A percentile compares a stretch with the other conserved stretches of the same genome.
These are phyloP conservation scores for Drosophila affinis DNA, from an alignment of 2,888 invertebrate genomes.

Conservation along the genomic window DNA sequence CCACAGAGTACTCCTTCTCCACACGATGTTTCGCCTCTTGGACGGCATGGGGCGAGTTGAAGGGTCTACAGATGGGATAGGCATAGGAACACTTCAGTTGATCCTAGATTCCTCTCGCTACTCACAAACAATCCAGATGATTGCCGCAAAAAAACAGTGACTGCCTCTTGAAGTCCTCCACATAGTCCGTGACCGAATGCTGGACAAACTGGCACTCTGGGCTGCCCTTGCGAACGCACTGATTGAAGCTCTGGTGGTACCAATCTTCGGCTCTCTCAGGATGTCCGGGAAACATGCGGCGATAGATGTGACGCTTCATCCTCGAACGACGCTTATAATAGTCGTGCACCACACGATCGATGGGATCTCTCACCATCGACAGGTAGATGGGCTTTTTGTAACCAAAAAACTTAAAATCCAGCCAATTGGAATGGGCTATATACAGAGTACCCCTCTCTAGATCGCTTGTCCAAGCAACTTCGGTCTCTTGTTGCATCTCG, in stretches of 20 bases:
- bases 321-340: constrained; percentile 94
- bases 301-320: constrained; percentile 87
- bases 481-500: constrained; percentile 88
- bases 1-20: constrained; percentile 93
- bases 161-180: constrained; percentile 92
- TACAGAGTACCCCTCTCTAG: constrained; percentile 91
- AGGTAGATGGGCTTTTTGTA: constrained; percentile 92
- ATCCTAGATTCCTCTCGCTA: constrained; percentile 32
- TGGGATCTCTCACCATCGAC: constrained; percentile 93
- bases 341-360: constrained; percentile 94
- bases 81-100: neutral
- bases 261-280: constrained; percentile 88
- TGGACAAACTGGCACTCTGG: constrained; percentile 91
- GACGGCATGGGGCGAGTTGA: constrained; percentile 91
- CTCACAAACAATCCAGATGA: constrained; percentile 91
- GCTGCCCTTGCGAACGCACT: constrained; percentile 92
- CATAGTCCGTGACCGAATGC: constrained; percentile 90
- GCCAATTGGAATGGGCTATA: constrained; percentile 94
- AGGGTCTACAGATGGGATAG: constrained; percentile 86
- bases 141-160: constrained; percentile 95
- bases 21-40: constrained; percentile 93
- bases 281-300: constrained; percentile 84
- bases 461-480: constrained; percentile 88
- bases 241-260: constrained; percentile 88
- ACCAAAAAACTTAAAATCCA: constrained; percentile 91